Evolutionary conservation across 2,113 vertebrate species (phyloP).

Genomic region (Ia io): DNA sequence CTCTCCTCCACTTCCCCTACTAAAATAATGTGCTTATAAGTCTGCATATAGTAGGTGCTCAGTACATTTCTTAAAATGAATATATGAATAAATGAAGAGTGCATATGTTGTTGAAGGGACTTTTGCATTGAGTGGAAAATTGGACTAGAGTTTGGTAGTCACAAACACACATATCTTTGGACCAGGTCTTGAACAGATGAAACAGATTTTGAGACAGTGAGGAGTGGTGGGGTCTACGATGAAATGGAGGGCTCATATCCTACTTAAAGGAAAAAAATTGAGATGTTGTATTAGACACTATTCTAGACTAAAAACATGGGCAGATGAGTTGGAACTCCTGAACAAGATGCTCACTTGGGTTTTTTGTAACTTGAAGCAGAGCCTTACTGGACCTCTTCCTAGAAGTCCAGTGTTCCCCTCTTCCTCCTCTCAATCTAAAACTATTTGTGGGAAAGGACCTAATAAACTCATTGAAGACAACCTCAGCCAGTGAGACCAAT

Average conservation of each 20-base stretch:
- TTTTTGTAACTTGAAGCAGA: not conserved
- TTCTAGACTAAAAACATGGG: not conserved
- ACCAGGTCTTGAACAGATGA: not conserved
- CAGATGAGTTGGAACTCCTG: not conserved
- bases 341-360: not conserved
- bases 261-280: not conserved
- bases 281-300: not conserved
- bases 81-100: not conserved
- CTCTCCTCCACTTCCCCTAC: not conserved
- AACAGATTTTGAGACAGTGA: not conserved
- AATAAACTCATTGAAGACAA: constrained; percentile 22
- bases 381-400: not conserved
- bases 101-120: not conserved
- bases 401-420: not conserved
- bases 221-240: not conserved
- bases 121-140: not conserved
- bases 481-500: not conserved
- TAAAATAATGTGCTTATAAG: not conserved
- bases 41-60: not conserved
- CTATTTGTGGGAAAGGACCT: constrained; percentile 5
- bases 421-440: not conserved
- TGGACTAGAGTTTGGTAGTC: not conserved
- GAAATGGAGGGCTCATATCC: not conserved
- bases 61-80: not conserved
- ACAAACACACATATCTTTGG: not conserved